Evolutionary conservation across 2,113 vertebrate genomes (phyloP).

Genomic region (Aramus guarauna): DNA sequence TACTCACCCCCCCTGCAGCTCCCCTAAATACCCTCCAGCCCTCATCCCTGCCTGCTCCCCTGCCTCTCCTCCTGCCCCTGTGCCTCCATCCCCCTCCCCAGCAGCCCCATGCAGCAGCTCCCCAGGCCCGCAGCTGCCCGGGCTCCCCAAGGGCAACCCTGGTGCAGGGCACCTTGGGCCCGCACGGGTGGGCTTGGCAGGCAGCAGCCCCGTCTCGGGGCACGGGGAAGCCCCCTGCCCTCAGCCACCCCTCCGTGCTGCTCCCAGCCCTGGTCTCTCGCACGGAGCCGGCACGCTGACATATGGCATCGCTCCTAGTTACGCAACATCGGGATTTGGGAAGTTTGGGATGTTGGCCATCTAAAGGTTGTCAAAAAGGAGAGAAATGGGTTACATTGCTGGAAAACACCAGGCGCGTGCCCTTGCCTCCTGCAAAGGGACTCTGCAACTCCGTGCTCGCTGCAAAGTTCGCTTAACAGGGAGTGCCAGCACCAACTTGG

Average conservation of each 20-base stretch:
- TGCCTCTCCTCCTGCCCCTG: not conserved
- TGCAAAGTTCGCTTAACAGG: constrained; percentile 9
- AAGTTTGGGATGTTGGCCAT: constrained; percentile 8
- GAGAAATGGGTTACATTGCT: not conserved
- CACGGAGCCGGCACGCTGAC: not conserved
- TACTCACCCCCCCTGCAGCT: not conserved
- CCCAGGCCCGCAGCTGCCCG: not conserved
- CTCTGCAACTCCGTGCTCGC: not conserved
- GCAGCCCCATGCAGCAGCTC: not conserved
- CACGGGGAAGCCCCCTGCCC: not conserved
- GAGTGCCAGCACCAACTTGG: not conserved
- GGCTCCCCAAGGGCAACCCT: constrained; percentile 25
- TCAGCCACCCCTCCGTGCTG: not conserved
- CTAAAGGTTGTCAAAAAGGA: not conserved
- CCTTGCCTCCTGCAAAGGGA: not conserved
- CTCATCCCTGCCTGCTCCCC: too few species aligned
- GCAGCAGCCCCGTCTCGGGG: not conserved
- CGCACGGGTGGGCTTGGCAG: not conserved
- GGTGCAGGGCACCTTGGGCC: constrained; percentile 19
- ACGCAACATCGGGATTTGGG: not conserved
- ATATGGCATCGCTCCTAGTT: not conserved
- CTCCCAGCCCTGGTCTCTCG: not conserved
- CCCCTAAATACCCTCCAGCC: not conserved
- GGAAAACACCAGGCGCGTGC: not conserved
- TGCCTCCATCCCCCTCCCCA: not conserved